These are phyloP conservation scores for Scolopax bukidnonensis DNA, from an alignment of 2,797 vertebrate species.

Conservation along the genomic window DNA sequence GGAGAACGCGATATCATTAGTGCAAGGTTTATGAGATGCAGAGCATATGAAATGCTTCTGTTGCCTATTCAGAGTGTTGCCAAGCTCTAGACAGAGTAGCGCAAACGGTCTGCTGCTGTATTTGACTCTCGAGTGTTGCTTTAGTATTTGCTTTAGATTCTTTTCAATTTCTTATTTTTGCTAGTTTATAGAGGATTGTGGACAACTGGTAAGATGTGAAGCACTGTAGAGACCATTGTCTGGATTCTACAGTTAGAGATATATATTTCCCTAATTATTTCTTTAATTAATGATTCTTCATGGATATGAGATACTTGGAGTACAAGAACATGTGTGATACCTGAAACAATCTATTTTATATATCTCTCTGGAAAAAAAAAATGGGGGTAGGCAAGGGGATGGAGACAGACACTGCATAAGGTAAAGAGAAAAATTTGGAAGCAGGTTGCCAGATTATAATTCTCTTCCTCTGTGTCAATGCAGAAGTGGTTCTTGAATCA, in stretches of 20 bases:
- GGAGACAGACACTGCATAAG: background rate
- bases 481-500: background rate
- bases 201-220: background rate
- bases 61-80: background rate
- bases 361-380: background rate
- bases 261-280: background rate
- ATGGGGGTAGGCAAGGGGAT: background rate
- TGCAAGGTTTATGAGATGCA: background rate
- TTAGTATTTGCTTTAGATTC: background rate
- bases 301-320: background rate
- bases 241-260: background rate
- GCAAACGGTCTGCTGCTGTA: background rate
- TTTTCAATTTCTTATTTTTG: background rate
- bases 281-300: background rate
- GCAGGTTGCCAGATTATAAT: background rate
- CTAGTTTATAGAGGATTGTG: background rate
- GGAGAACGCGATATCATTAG: background rate
- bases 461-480: background rate
- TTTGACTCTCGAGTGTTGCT: background rate
- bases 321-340: background rate
- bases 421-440: background rate
- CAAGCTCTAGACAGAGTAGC: background rate
- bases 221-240: background rate
- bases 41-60: background rate
- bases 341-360: background rate